Conservation (phyloP, 2,888 invertebrate species). For the Orchesella flavescens region DNA sequence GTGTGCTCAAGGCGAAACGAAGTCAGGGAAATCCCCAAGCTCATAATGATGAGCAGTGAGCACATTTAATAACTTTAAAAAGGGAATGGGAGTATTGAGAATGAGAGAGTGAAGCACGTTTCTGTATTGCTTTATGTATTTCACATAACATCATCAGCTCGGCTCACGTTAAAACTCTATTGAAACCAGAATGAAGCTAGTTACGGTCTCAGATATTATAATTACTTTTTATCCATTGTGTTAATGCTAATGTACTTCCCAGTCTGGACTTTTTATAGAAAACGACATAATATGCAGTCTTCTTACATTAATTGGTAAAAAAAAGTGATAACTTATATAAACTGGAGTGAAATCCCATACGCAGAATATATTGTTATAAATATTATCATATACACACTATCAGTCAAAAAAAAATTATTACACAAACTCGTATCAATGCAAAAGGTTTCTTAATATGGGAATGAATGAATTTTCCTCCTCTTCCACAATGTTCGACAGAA, state of each 20-base stretch:
- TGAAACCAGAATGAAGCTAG: too few species aligned
- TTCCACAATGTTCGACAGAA: background rate
- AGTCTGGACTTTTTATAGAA: conserved; percentile 10
- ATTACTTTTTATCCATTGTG: background rate
- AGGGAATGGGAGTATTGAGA: background rate
- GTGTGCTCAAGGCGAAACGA: conserved; percentile 30
- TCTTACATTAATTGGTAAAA: conserved; percentile 3
- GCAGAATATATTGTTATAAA: background rate
- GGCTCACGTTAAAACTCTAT: too few species aligned
- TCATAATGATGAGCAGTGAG: conserved; percentile 23
- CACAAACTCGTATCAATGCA: background rate
- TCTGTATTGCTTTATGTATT: too few species aligned
- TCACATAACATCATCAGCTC: too few species aligned
- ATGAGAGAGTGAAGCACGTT: background rate
- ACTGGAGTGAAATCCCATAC: conserved; percentile 19
- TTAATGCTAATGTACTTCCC: conserved; percentile 34
- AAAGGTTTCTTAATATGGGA: background rate
- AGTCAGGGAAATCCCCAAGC: conserved; percentile 53
- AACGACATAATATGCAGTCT: background rate
- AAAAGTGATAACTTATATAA: background rate
- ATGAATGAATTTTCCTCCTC: conserved; percentile 3
- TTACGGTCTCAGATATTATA: background rate
- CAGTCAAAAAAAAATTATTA: background rate
- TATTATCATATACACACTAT: background rate
- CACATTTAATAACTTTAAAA: conserved; percentile 14